Evolutionary conservation across 2,888 invertebrate genomes (phyloP).

Genomic region (Chrysomela aeneicollis): DNA sequence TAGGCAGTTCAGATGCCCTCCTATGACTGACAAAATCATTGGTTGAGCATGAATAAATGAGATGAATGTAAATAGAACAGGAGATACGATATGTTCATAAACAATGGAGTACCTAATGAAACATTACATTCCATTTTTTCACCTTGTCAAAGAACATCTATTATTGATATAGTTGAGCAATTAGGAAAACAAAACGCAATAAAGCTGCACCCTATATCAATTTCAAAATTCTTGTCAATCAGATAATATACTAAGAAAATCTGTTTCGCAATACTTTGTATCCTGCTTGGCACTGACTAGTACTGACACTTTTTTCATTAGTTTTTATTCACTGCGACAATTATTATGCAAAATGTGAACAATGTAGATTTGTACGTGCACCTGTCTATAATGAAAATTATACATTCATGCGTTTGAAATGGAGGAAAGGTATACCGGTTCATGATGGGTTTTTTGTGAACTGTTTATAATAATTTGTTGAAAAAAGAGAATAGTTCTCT

Average conservation of each 20-base stretch:
- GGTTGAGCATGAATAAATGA: too few species aligned
- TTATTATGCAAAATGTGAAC: slow-evolving; percentile 11
- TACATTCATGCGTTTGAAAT: slow-evolving; percentile 3
- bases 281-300: slow-evolving; percentile 31
- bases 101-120: not conserved
- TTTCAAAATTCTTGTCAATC: slow-evolving; percentile 18
- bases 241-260: slow-evolving; percentile 9
- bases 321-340: slow-evolving; percentile 17
- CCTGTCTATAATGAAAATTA: slow-evolving; percentile 22
- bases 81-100: not conserved
- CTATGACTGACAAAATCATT: too few species aligned
- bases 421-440: not conserved
- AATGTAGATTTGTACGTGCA: slow-evolving; percentile 24
- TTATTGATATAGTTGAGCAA: not conserved
- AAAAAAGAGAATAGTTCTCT: too few species aligned
- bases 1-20: too few species aligned
- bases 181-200: slow-evolving; percentile 10
- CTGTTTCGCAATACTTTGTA: slow-evolving; percentile 20
- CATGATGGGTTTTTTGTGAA: not conserved
- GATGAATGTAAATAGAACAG: not conserved
- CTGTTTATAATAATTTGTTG: too few species aligned
- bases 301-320: slow-evolving; percentile 21
- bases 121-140: not conserved
- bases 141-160: not conserved
- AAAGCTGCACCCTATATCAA: slow-evolving; percentile 14